These are phyloP conservation scores for Eubasilissa splendida DNA, from an alignment of 2,888 invertebrate species.

Conservation along the genomic window DNA sequence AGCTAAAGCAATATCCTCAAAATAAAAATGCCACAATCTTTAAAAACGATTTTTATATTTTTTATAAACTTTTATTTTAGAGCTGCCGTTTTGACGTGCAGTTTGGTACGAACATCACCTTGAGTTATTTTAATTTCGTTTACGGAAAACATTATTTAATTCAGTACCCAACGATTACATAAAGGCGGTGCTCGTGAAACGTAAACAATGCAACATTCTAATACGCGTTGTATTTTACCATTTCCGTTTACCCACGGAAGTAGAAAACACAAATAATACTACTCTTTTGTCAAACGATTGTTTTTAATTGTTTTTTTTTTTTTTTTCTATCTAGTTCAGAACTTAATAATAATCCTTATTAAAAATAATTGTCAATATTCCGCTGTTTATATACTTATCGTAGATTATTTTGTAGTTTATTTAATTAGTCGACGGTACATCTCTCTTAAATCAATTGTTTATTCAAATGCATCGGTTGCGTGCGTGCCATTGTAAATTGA, in stretches of 20 bases:
- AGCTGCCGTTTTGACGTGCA: too few species aligned
- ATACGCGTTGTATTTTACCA: slow-evolving; percentile 11
- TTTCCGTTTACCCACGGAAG: slow-evolving; percentile 40
- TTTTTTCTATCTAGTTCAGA: too few species aligned
- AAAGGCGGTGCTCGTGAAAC: neutral
- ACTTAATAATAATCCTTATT: neutral
- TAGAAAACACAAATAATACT: neutral
- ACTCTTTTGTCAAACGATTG: too few species aligned
- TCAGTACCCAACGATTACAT: too few species aligned
- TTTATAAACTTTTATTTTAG: too few species aligned
- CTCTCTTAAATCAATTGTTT: slow-evolving; percentile 32
- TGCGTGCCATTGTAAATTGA: slow-evolving; percentile 45
- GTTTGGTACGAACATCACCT: too few species aligned
- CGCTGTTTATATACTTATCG: neutral
- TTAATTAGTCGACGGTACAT: neutral
- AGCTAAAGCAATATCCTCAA: too few species aligned
- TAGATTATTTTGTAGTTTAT: neutral
- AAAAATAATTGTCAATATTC: neutral
- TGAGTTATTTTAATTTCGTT: too few species aligned
- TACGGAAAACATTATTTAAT: too few species aligned
- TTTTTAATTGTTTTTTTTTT: too few species aligned
- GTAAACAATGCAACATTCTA: slow-evolving; percentile 27
- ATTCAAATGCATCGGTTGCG: slow-evolving; percentile 4
- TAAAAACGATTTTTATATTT: too few species aligned
- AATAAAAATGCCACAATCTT: too few species aligned